phyloP scores from a whole-genome alignment of 2,888 invertebrate genomes.

The Eulithis testata region DNA sequence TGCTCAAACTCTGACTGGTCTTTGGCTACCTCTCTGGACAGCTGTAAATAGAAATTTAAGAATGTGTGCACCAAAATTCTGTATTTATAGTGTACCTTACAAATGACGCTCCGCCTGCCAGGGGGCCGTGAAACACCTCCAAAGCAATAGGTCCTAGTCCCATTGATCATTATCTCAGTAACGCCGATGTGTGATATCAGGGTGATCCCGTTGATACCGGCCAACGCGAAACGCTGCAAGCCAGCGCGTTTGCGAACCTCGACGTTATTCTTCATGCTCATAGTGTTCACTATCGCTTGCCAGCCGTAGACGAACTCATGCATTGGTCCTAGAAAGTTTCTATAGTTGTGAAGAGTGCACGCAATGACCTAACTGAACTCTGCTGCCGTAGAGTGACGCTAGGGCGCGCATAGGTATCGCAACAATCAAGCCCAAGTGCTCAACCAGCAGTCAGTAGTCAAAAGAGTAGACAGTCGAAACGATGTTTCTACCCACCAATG shows the following conservation, averaged over 20 bases:
- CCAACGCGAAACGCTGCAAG: conserved; percentile 75
- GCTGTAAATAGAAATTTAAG: too few relatives aligned
- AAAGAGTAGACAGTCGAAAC: neutral
- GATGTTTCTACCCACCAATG: conserved; percentile 59
- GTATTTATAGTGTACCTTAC: conserved; percentile 59
- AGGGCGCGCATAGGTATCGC: too few relatives aligned
- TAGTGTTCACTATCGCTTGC: conserved; percentile 81
- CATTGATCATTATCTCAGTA: conserved; percentile 80
- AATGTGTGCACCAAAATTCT: too few relatives aligned
- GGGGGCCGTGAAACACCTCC: conserved; percentile 77
- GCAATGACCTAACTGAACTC: neutral
- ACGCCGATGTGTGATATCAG: conserved; percentile 78
- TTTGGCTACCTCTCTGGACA: too few relatives aligned
- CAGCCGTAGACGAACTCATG: conserved; percentile 81
- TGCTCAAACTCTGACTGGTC: too few relatives aligned
- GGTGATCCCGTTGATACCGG: conserved; percentile 79
- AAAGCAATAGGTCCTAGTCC: conserved; percentile 75
- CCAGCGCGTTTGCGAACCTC: conserved; percentile 79
- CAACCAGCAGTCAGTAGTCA: neutral
- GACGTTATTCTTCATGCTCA: conserved; percentile 81
- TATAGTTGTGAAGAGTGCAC: neutral
- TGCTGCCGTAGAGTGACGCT: too few relatives aligned
- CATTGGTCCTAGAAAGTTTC: conserved; percentile 66
- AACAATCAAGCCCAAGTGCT: too few relatives aligned
- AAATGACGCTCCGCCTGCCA: conserved; percentile 73